phyloP scores from a whole-genome alignment of 2,888 invertebrate species.

The Craniophora ligustri region DNA sequence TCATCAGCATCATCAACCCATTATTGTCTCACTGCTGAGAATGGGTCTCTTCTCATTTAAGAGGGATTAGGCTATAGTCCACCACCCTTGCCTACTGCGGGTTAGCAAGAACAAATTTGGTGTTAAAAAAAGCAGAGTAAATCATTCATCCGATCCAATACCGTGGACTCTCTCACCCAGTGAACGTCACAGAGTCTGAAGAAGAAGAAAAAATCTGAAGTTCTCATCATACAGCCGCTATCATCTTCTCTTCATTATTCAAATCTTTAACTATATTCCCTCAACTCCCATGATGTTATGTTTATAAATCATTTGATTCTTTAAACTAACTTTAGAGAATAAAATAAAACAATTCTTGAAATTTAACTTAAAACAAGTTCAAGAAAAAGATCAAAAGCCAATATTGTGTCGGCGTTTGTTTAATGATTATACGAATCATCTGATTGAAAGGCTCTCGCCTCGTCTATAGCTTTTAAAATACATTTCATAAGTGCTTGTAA shows the following conservation, averaged over 20 bases:
- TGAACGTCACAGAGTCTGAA: too few relatives aligned
- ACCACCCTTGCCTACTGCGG: too few relatives aligned
- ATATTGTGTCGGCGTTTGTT: conserved; percentile 40
- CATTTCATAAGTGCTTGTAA: conserved; percentile 31
- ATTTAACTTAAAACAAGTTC: conserved; percentile 37
- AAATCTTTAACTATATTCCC: conserved; percentile 31
- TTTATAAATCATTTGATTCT: conserved; percentile 36
- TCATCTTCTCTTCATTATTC: conserved; percentile 10
- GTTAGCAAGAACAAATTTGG: too few relatives aligned
- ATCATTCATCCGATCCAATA: too few relatives aligned
- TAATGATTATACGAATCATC: conserved; percentile 43
- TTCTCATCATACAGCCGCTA: too few relatives aligned
- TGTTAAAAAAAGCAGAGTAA: too few relatives aligned
- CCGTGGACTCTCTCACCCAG: too few relatives aligned
- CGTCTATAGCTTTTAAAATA: conserved; percentile 35
- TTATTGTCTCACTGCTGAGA: too few relatives aligned
- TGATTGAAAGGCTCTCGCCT: conserved; percentile 39
- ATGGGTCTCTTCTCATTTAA: too few relatives aligned
- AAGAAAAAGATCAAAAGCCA: conserved; percentile 48
- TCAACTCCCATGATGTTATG: conserved; percentile 33
- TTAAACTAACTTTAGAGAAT: conserved; percentile 22
- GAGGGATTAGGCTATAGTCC: too few relatives aligned
- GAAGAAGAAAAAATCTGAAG: too few relatives aligned
- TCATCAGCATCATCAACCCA: too few relatives aligned
- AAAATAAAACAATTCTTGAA: background rate